A percentile compares a stretch with the other conserved stretches of the same genome.
Conservation (phyloP, 2,888 invertebrate species). For the Orchesella flavescens region DNA sequence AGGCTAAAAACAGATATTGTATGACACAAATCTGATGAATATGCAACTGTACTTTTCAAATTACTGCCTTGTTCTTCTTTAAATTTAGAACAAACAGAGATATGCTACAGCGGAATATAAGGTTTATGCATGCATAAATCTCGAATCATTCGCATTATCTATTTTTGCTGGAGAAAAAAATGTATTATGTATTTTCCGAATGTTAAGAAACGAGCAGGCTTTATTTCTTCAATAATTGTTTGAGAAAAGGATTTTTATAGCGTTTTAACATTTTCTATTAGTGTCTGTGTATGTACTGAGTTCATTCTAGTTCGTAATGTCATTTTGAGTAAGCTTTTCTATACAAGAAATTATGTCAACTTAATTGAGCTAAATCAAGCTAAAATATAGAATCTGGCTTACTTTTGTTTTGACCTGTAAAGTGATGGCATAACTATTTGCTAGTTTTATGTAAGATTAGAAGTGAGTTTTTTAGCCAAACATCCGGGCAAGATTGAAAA, state of each 20-base stretch:
- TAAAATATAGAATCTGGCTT: no score
- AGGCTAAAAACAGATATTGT: neutral
- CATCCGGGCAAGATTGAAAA: no score
- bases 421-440: neutral
- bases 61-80: slow-evolving; percentile 48
- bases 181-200: slow-evolving; percentile 12
- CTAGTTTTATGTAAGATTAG: no score
- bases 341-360: no score
- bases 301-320: neutral
- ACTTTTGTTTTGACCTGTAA: no score
- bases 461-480: no score
- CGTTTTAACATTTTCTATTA: neutral
- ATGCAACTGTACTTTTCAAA: slow-evolving; percentile 29
- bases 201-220: neutral
- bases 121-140: neutral
- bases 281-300: neutral
- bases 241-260: neutral
- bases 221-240: neutral
- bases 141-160: neutral
- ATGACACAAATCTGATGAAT: neutral
- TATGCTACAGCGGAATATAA: neutral
- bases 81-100: neutral
- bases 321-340: neutral
- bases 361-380: no score
- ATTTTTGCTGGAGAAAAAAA: slow-evolving; percentile 9